Evolutionary conservation across 2,888 invertebrate genomes (phyloP), one percentile per base, ranked within the genome.

Genomic region (Dascillus cervinus): DNA sequence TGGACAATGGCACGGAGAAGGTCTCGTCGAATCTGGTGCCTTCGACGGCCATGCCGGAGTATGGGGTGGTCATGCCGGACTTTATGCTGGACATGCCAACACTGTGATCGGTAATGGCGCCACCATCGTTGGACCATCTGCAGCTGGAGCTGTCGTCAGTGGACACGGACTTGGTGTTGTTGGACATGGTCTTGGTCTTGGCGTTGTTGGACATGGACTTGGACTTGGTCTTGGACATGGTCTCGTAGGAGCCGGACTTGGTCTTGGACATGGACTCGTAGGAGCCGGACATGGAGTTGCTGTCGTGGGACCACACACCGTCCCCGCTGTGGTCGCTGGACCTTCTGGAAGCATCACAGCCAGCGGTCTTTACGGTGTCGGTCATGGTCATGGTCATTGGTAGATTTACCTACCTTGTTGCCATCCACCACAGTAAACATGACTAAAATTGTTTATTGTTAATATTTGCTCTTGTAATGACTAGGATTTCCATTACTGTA

Each of bases 41-140:
- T 17, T 35, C 23, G 35, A 33, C 9, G 30, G 22, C 14, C 37
- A 22, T 31, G 41, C 26, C 17, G 17, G 17, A 17, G 17, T 8
- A 4, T 17, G 17, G 15, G 42, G 39, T 28, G 34, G 30, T 10
- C 11, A 21, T 29, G 50, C 51, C 22, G 46, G 52, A 20, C 43
- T 55, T n/a, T n/a, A 9, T 13, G 45, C 49, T 11, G 53, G 55
- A 29, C 54, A 54, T 28, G 34, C 52, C 26, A 54, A 53, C 15
- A 52, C 48, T 40, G 43, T 54, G 19, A 43, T 39, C 13, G 52
- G 52, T 34, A 50, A 51, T 39, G 57, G 57, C 28, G 47, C 49
- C 5, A 29, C 19, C 6, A 11, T 29, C 26, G 22, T 23, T 11
- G 28, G 14, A 27, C 24, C 29, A 17, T 25, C 19, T 13, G 30